Percentiles rank a stretch among this genome's conserved stretches.
phyloP scores from a whole-genome alignment of 2,113 vertebrate species.

The Parus major region DNA sequence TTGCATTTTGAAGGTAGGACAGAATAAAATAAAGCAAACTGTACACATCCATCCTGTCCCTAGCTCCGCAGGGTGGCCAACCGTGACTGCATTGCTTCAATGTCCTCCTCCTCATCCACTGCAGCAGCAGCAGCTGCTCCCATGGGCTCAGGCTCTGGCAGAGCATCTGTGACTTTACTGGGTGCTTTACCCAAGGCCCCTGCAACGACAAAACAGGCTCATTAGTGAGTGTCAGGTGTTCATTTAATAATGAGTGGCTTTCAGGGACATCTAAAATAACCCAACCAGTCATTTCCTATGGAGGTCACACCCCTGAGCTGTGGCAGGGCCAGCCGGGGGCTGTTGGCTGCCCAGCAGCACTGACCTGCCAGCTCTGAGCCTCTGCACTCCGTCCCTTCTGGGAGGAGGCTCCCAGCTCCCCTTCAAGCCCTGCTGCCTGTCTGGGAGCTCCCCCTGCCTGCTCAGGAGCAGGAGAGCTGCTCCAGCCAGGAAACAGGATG shows the following conservation, averaged over 20 bases:
- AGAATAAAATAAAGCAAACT: background rate
- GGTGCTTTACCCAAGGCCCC: constrained; percentile 97
- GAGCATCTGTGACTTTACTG: constrained; percentile 91
- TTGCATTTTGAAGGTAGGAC: background rate
- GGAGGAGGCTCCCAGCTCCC: background rate
- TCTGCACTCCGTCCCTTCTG: background rate
- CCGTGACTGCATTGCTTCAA: constrained; percentile 95
- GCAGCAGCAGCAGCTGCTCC: constrained; percentile 80
- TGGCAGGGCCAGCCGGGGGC: background rate
- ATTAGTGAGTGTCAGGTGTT: rapidly evolving
- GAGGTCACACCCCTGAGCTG: background rate
- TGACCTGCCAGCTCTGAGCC: background rate
- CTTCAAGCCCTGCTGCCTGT: background rate
- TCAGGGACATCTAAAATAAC: background rate
- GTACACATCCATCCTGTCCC: background rate
- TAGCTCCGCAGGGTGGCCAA: constrained; percentile 92
- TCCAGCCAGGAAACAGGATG: background rate
- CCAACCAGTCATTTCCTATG: rapidly evolving
- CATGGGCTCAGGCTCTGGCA: constrained; percentile 80
- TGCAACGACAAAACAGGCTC: constrained; percentile 40
- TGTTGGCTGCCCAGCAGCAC: background rate
- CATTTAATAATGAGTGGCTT: background rate
- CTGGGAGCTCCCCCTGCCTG: background rate
- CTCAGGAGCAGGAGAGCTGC: background rate
- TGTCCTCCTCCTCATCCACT: constrained; percentile 88